These are phyloP conservation scores for Spilarctia lutea DNA, from an alignment of 2,888 invertebrate species.

Conservation along the genomic window DNA sequence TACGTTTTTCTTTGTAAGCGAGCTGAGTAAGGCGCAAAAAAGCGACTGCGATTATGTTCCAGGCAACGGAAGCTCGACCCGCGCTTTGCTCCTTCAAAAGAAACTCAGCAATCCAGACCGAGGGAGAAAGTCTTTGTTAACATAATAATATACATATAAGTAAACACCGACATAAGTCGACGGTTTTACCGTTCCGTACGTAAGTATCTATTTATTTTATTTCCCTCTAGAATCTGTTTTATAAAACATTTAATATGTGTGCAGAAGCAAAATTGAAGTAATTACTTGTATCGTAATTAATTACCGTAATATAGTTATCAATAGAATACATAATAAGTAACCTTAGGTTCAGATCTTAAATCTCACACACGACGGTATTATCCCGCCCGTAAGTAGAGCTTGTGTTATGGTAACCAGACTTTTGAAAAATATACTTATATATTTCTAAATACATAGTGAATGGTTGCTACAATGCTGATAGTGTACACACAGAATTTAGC, in stretches of 20 bases:
- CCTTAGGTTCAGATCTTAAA: too few relatives aligned
- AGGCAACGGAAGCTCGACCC: conserved; percentile 57
- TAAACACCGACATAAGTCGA: conserved; percentile 29
- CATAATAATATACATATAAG: conserved; percentile 47
- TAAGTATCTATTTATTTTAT: conserved; percentile 16
- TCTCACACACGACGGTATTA: too few relatives aligned
- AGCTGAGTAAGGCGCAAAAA: conserved; percentile 53
- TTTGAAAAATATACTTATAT: too few relatives aligned
- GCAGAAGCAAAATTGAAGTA: neutral
- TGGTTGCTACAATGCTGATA: too few relatives aligned
- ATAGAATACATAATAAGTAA: too few relatives aligned
- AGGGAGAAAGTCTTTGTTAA: conserved; percentile 56
- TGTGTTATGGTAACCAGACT: too few relatives aligned
- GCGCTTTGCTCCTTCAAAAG: conserved; percentile 57
- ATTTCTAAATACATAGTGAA: too few relatives aligned
- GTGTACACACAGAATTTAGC: too few relatives aligned
- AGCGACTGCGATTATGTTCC: conserved; percentile 61
- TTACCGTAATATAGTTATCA: too few relatives aligned
- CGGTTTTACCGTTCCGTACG: conserved; percentile 22
- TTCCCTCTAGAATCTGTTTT: neutral
- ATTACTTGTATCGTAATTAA: too few relatives aligned
- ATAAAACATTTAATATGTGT: neutral
- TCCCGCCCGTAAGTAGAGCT: too few relatives aligned
- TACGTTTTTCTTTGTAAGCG: conserved; percentile 58
- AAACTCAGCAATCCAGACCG: conserved; percentile 58